These are phyloP conservation scores for Watsonalla cultraria DNA, from an alignment of 2,888 invertebrate species.

Conservation along the genomic window DNA sequence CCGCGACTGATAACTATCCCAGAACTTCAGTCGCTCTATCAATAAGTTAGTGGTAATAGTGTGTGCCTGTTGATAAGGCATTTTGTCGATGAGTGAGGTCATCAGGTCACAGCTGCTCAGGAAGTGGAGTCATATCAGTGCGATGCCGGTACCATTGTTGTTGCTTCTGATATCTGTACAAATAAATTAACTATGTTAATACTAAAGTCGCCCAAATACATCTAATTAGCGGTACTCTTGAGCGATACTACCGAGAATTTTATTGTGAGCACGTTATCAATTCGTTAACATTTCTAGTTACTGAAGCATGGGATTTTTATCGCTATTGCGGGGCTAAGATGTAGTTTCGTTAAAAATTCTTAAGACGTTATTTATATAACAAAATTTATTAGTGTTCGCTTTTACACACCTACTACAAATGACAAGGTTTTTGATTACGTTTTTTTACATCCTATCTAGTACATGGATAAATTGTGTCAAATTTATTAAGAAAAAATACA, in stretches of 20 bases:
- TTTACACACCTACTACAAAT: too few species aligned
- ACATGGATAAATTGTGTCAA: neutral
- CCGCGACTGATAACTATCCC: constrained; percentile 47
- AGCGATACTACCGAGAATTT: neutral
- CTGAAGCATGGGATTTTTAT: neutral
- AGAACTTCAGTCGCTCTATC: constrained; percentile 37
- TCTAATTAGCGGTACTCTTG: neutral
- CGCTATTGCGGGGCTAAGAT: neutral
- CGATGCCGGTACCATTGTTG: constrained; percentile 39
- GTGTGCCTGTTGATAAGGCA: constrained; percentile 55
- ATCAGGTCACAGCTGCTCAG: constrained; percentile 72
- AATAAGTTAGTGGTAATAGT: constrained; percentile 41
- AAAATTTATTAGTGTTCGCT: too few species aligned
- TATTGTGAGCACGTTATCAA: neutral
- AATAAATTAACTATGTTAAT: constrained; percentile 48
- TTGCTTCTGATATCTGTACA: constrained; percentile 49
- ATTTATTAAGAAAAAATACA: neutral
- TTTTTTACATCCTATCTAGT: too few species aligned
- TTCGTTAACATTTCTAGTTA: too few species aligned
- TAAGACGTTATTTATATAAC: neutral
- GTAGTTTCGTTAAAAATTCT: neutral
- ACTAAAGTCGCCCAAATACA: constrained; percentile 28
- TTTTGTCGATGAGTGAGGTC: constrained; percentile 56
- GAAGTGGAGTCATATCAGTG: constrained; percentile 52
- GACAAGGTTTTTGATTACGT: too few species aligned